phyloP scores from a whole-genome alignment of 2,888 invertebrate genomes.

The Ophioninae sp. region DNA sequence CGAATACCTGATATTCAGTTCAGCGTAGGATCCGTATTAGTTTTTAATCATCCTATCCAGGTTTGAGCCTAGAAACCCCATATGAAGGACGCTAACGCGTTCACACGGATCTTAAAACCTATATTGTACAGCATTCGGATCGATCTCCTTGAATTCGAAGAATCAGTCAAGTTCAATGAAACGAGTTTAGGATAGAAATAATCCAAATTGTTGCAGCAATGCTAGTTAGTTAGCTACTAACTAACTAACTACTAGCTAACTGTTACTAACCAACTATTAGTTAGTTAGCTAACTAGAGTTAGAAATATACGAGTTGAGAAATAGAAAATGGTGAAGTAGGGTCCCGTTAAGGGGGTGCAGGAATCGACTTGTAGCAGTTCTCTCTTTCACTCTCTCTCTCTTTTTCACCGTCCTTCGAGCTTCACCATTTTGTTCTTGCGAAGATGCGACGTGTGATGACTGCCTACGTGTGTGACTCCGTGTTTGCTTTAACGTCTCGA shows the following conservation, averaged over 20 bases:
- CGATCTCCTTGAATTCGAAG: too few species aligned
- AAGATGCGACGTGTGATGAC: slow-evolving; percentile 70
- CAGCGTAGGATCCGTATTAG: background rate
- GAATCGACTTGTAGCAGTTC: slow-evolving; percentile 33
- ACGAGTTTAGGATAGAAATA: too few species aligned
- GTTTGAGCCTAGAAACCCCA: background rate
- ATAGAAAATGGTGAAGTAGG: too few species aligned
- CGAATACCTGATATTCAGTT: background rate
- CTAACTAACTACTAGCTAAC: too few species aligned
- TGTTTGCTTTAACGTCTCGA: slow-evolving; percentile 80
- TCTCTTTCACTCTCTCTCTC: slow-evolving; percentile 2
- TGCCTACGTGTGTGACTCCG: slow-evolving; percentile 73
- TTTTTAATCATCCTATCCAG: background rate
- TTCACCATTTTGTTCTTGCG: slow-evolving; percentile 26
- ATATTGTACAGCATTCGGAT: background rate
- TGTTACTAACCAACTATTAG: too few species aligned
- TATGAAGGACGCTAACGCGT: background rate
- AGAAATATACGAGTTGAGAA: too few species aligned
- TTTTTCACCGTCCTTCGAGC: slow-evolving; percentile 8
- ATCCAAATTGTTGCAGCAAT: too few species aligned
- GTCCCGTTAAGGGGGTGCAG: slow-evolving; percentile 44
- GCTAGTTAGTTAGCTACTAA: too few species aligned
- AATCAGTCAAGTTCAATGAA: too few species aligned
- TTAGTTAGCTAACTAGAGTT: too few species aligned
- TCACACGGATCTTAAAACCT: background rate